Conservation (phyloP, 1,140 invertebrate genomes). For the Bombus picipes region DNA sequence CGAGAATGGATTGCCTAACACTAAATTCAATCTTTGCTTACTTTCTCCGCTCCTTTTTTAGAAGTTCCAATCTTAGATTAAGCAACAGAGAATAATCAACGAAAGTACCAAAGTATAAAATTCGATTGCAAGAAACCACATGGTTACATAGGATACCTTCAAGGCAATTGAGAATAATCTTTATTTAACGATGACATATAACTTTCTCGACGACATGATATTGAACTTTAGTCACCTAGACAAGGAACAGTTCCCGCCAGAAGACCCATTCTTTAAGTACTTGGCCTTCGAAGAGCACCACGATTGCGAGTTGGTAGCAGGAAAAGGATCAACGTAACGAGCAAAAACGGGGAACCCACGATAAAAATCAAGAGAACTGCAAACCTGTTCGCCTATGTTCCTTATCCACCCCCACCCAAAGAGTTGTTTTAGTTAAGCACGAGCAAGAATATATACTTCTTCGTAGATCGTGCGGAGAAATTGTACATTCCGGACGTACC, state of each 20-base stretch:
- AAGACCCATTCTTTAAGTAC: constrained; percentile 42
- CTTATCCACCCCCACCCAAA: constrained; percentile 70
- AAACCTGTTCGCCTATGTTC: constrained; percentile 70
- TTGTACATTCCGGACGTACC: constrained; percentile 61
- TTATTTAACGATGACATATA: constrained; percentile 21
- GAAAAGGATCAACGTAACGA: constrained; percentile 57
- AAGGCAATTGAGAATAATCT: constrained; percentile 23
- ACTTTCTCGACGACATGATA: constrained; percentile 11
- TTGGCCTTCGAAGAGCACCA: constrained; percentile 51
- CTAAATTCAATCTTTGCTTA: neutral
- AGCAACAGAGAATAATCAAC: neutral
- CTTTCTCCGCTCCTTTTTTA: neutral
- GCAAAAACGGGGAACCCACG: constrained; percentile 43
- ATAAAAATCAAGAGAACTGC: constrained; percentile 64
- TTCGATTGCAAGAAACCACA: neutral
- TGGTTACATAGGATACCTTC: neutral
- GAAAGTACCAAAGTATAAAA: neutral
- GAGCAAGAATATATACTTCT: constrained; percentile 67
- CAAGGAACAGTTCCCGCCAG: neutral
- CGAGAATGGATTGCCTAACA: too few species aligned
- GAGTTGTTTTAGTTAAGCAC: constrained; percentile 58
- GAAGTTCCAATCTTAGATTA: neutral
- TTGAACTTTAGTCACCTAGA: neutral
- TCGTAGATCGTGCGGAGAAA: constrained; percentile 71
- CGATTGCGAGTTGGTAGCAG: constrained; percentile 15